Base-by-base conservation (phyloP, 2,113 vertebrate genomes). In the Strix aluco region DNA sequence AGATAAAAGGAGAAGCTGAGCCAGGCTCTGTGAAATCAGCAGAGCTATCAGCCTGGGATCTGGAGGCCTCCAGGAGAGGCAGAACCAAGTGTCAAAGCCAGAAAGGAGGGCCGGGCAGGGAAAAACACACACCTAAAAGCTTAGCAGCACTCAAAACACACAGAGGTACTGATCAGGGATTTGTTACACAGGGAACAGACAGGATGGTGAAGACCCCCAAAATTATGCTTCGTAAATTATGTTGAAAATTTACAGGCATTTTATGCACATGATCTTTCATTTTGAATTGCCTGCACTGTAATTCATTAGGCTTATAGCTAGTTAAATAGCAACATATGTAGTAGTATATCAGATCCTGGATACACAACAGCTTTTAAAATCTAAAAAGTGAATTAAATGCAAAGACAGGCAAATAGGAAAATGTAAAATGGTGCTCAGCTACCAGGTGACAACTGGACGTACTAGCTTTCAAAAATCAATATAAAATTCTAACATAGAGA, bases 1-100 rank as follows among this genome's bases (percentile, higher is more conserved):
- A 12, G 88, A 90, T 92, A 73, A 95, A 92, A 96, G 88, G 15
- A 78, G 54, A 80, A 71, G 90, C 58, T 47, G 42, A 78, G 79
- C 47, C 22, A 81, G 79, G 58, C 74, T 62, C 30, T 51, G 23
- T 63, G 62, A 44, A 70, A 77, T 57, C 91, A 82, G 66, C 73
- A 87, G 52, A 82, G 36, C 66, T 57, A 25, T 90, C 81, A 51
- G 49, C 58, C 51, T 62, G 55, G 18, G 59, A 66, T 73, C 36
- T 81, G 62, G 47, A 86, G 51, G 59, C 44, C 38, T 71, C 36
- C 29, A 83, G 63, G 49, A 94, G 59, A 74, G 32, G 55, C 34
- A 90, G 71, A 88, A 93, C 55, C 38, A 58, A 86, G 38, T 17
- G 21, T 38, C 47, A 88, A 62, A 86, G 74, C 23, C 67, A 88